phyloP scores from a whole-genome alignment of 2,888 invertebrate genomes.

The Pristionchus fissidentatus region DNA sequence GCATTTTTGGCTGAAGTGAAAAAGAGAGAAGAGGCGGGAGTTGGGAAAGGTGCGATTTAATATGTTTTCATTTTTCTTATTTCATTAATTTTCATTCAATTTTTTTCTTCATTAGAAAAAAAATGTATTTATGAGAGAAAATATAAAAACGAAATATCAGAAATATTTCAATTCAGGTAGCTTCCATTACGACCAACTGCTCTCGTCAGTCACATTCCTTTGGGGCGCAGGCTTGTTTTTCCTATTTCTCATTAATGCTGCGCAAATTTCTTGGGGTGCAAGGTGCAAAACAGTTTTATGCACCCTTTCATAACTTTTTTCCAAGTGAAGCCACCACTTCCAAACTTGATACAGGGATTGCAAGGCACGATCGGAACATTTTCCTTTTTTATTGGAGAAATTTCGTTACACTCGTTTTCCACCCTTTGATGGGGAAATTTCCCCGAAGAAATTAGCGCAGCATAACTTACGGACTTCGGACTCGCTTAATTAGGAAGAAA shows the following conservation, averaged over 20 bases:
- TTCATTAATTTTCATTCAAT: not conserved
- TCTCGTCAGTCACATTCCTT: not conserved
- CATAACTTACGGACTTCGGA: too few species aligned
- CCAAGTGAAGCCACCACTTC: too few species aligned
- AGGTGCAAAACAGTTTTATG: too few species aligned
- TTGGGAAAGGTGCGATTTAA: not conserved
- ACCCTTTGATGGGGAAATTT: too few species aligned
- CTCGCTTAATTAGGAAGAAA: too few species aligned
- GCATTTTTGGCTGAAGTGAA: slow-evolving; percentile 20
- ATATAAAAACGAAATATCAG: not conserved
- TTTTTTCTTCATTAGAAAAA: not conserved
- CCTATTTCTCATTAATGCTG: too few species aligned
- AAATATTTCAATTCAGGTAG: not conserved
- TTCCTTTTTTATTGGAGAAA: too few species aligned
- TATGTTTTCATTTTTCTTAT: not conserved
- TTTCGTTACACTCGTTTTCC: too few species aligned
- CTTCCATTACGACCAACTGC: slow-evolving; percentile 1
- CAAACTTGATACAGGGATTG: too few species aligned
- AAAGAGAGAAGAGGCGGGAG: not conserved
- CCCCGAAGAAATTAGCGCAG: too few species aligned
- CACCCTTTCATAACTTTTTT: too few species aligned
- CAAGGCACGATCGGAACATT: not conserved
- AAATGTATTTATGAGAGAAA: not conserved
- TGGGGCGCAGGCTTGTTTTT: slow-evolving; percentile 43
- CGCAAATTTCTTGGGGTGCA: not conserved